Conservation (phyloP, 2,113 vertebrate genomes). For the Microcebus murinus region DNA sequence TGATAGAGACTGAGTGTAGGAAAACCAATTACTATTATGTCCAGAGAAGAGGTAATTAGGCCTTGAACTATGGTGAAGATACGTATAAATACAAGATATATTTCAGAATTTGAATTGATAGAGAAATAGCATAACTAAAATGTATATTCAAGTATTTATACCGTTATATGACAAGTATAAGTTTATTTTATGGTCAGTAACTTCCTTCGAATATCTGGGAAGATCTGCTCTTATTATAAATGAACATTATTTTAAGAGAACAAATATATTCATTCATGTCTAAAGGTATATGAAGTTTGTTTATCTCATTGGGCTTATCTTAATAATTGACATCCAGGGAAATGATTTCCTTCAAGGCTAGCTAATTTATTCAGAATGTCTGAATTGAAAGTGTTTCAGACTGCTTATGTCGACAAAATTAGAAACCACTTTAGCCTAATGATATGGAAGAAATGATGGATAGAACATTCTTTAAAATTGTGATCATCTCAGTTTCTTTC, state of each 20-base stretch:
- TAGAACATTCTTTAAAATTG: slow-evolving; percentile 42
- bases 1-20: not conserved
- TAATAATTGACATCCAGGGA: not conserved
- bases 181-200: slow-evolving; percentile 21
- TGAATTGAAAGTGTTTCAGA: slow-evolving; percentile 47
- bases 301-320: slow-evolving; percentile 12
- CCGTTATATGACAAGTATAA: not conserved
- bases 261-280: not conserved
- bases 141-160: not conserved
- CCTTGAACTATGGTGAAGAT: not conserved
- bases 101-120: slow-evolving; percentile 8
- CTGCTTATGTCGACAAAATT: slow-evolving; percentile 39
- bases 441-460: slow-evolving; percentile 16
- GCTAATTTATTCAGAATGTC: slow-evolving; percentile 25
- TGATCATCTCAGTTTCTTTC: slow-evolving; percentile 33
- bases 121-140: not conserved
- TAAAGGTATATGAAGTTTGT: slow-evolving; percentile 41
- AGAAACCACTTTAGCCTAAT: slow-evolving; percentile 43
- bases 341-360: slow-evolving; percentile 10
- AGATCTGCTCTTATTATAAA: slow-evolving; percentile 9
- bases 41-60: not conserved
- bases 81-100: not conserved
- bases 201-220: not conserved
- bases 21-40: slow-evolving; percentile 5
- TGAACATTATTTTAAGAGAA: slow-evolving; percentile 34